These are phyloP conservation scores for Latrodectus hesperus DNA, from an alignment of 2,888 invertebrate genomes.

Conservation along the genomic window DNA sequence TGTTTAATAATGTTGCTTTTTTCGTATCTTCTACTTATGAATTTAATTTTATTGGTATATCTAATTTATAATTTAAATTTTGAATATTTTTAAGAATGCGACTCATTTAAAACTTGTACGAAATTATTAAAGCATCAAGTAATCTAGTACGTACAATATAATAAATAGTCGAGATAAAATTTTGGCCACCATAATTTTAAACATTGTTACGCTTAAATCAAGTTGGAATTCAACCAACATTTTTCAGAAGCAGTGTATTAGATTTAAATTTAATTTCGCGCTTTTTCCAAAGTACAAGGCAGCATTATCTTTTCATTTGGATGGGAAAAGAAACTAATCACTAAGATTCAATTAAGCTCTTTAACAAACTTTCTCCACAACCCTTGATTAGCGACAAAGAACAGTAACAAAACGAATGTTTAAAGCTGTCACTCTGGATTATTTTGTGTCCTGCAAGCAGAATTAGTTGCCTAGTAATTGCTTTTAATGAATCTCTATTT, in stretches of 20 bases:
- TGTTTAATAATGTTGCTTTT: too few relatives aligned
- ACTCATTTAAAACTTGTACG: too few relatives aligned
- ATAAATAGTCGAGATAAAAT: not conserved
- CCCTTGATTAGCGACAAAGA: slow-evolving; percentile 10
- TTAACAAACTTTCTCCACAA: not conserved
- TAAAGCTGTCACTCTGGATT: slow-evolving; percentile 18
- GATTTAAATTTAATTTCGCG: too few relatives aligned
- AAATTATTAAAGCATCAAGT: too few relatives aligned
- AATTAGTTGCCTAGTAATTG: slow-evolving; percentile 20
- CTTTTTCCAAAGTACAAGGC: not conserved
- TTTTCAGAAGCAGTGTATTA: not conserved
- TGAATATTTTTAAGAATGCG: too few relatives aligned
- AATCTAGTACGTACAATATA: not conserved
- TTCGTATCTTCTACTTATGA: too few relatives aligned
- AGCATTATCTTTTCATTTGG: not conserved
- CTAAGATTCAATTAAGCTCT: slow-evolving; percentile 27
- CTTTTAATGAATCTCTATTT: slow-evolving; percentile 8
- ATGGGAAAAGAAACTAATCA: slow-evolving; percentile 1
- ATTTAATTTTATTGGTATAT: too few relatives aligned
- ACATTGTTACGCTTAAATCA: not conserved
- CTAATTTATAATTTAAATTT: too few relatives aligned
- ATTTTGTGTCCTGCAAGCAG: not conserved
- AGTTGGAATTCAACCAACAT: not conserved
- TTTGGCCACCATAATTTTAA: not conserved
- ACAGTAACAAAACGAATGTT: not conserved